Evolutionary conservation across 2,113 vertebrate species (phyloP), one percentile per base, ranked within the genome.

Genomic region (Hyaena hyaena): DNA sequence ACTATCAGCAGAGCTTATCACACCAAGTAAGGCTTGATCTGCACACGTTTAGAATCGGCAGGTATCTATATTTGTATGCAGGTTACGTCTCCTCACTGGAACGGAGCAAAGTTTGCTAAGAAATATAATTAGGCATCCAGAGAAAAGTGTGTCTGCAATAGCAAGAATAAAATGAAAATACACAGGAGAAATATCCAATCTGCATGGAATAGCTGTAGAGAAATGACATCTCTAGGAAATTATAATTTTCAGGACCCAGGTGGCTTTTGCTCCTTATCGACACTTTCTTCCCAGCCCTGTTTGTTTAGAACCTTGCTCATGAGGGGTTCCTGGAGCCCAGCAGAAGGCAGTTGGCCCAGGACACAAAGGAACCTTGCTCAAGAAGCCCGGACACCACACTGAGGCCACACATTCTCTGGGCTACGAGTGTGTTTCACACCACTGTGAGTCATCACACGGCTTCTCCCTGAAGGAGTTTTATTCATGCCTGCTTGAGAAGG

Each of bases 131-230:
- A 91, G 55, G 45, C 45, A 79, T 28, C 50, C 85, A 93, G 82
- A 89, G 68, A 91, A 88, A 97, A 63, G 39, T 19, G 55, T 12
- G 63, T 80, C 86, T 95, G 58, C 53, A 61, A 61, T 83, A 45
- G 65, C 65, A 91, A 81, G 53, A 94, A 88, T n/a, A 82, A 95
- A 81, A 94, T 43, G 26, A 39, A 87, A 93, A 35, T 48, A 69
- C 5, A 76, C 5, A 68, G 6, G 53, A 43, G 86, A 96, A 43
- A 69, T 24, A 82, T 2, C 39, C 68, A 19, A 48, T 58, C 80
- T 26, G 17, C 10, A 69, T 0, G 11, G n/a, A 88, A 90, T 1
- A 71, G 9, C 45, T 35, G 0, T 0, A 73, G 24, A 61, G 21
- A 61, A 61, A 66, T 11, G 74, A 79, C 4, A 0, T 82, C 71